Base-by-base conservation (phyloP, 2,797 vertebrate species). In the Platyrinchus mystaceus region DNA sequence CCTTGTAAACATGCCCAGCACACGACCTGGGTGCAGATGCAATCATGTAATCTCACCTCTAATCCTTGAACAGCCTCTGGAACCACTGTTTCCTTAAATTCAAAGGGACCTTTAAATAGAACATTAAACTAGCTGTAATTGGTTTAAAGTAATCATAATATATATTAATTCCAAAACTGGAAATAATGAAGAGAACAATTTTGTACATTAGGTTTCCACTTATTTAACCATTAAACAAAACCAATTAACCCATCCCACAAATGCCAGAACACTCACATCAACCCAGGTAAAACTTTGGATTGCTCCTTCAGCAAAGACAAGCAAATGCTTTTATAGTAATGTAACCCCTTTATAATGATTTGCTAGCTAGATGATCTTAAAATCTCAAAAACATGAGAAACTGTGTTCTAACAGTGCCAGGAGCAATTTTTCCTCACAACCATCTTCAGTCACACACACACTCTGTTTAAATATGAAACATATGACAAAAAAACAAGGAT, bases 21-120 rank as follows among this genome's bases (percentile, higher is more conserved):
- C 64, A 69, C 84, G 92, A 93, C 66, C 73, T 81, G 79, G 82
- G 73, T 88, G 74, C 55, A 88, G 79, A 88, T 52, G 49, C 63
- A 78, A 83, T 50, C 81, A 81, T 3, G 8, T 91, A 95, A 95
- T 92, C 91, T 88, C 83, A 92, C 23, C 69, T 90, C 83, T 96
- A 97, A 97, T 76, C 84, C 89, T 69, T 88, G 19, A 84, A 60
- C 74, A 94, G 87, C 58, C 76, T 92, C 69, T 89, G 75, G 66
- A 95, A 89, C 21, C 62, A 78, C 50, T 20, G 59, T 4, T 88
- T 87, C 18, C 66, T 92, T 85, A 78, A 89, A 73, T 56, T 88
- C 69, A 93, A 78, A 93, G 47, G 19, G 47, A 55, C 18, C 26
- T 60, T 56, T 34, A 22, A 76, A 46, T 3, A 68, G n/a, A 87